Evolutionary conservation across 1,140 invertebrate genomes (phyloP), one percentile per base, ranked within the genome.

Genomic region (Batillaria attramentaria): DNA sequence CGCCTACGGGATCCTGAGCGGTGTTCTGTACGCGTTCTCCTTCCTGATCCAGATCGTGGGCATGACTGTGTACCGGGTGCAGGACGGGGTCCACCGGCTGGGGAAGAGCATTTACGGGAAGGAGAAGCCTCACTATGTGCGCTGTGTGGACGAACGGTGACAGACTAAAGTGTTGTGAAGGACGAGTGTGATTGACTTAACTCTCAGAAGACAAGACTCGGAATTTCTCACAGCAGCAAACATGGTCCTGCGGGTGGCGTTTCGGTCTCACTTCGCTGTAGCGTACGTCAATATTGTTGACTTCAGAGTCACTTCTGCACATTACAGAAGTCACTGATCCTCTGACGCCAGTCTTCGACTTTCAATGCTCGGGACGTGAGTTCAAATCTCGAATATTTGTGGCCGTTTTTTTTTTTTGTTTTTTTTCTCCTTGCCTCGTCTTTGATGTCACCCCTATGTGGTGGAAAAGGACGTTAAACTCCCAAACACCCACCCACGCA

Each of bases 21-120:
- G 80, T 2, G 46, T 73, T 18, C 69, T 85, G 24, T 80, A 83
- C 66, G 85, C 84, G 1, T 68, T 85, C 20, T 80, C 83, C 2
- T 79, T 85, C 37, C 31, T 79, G 8, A 77, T 86, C 37, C 85
- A 86, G 72, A 16, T 86, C 0, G 42, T 83, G 3, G 85, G 85
- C 37, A 85, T 86, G 85, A 82, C 81, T 18, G 79, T 85, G 4
- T 82, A 84, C 74, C 77, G 81, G 65, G 13, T 81, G 16, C 41
- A 77, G 35, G 84, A 83, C 50, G 60, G 62, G 0, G 46, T 80
- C 16, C 69, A 81, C 31, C 75, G 75, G 3, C 43, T 84, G 43
- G 81, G 77, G 2, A 80, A 80, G 60, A 35, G 4, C 1, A 62
- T 80, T 35, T 80, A 77, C 54, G 75, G 75, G 68, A 72, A 33